Base-by-base conservation (phyloP, 2,888 invertebrate genomes). In the Torymus auratus region DNA sequence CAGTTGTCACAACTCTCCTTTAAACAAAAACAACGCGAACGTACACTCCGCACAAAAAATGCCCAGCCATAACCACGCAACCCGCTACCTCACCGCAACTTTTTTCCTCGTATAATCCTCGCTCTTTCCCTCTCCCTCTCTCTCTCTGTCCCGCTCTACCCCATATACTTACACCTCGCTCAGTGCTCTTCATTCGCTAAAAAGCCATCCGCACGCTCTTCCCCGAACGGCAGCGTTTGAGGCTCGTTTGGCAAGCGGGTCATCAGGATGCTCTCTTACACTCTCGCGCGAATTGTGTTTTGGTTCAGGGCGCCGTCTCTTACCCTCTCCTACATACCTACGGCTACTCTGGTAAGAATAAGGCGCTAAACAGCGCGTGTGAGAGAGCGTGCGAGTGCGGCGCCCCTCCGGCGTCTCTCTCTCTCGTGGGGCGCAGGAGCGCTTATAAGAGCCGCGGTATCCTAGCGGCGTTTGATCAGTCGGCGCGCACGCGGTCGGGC, bases 301-400 rank as follows among this genome's bases (percentile, higher is more conserved):
- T 89, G 88, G 86, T 88, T 88, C 62, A 78, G 67, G 78, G 82
- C 62, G 41, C 20, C 14, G 53, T 28, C 28, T 73, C n/a, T 14
- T 55, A 12, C 13, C 72, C 17, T 53, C 73, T 79, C 72, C 75
- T 73, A 74, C 69, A 74, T 69, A 20, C 65, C 28, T 15, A 14
- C 14, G 5, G 76, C 72, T 71, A 69, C 78, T 14, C 53, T 11
- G 13, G n/a, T n/a, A 68, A 23, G 10, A 56, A 15, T 83, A 84
- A 86, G 86, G 88, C 89, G 90, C 87, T 89, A 91, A 90, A 90
- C 89, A 90, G 89, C 89, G 89, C 89, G 89, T 89, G 87, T 41
- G 41, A 41, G 41, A 41, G 41, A 50, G 65, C 70, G 58, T 28
- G 23, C 61, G 52, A 13, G 17, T 12, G 23, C 81, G 83, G 82